phyloP scores from a whole-genome alignment of 2,888 invertebrate species.

The Agapostemon virescens region DNA sequence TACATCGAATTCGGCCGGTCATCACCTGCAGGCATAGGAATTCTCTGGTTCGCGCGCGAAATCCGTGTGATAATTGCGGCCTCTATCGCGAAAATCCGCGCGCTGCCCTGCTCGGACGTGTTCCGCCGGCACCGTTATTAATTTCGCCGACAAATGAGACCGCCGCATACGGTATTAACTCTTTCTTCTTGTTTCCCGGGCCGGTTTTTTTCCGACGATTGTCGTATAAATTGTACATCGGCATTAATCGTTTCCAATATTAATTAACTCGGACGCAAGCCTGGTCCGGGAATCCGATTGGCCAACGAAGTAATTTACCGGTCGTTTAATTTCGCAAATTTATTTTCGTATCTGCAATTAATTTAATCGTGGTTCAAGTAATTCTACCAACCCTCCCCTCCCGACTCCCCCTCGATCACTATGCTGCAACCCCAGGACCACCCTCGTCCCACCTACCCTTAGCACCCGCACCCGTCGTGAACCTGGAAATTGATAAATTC shows the following conservation, averaged over 20 bases:
- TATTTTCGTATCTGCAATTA: constrained; percentile 44
- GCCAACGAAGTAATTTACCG: constrained; percentile 38
- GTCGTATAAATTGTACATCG: constrained; percentile 7
- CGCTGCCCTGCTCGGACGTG: constrained; percentile 15
- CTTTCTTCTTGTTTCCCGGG: constrained; percentile 9
- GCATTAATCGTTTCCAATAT: constrained; percentile 34
- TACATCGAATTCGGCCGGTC: constrained; percentile 44
- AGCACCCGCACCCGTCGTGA: background rate
- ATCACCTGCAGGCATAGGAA: constrained; percentile 35
- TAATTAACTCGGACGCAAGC: constrained; percentile 37
- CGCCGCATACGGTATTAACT: constrained; percentile 32
- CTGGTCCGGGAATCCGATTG: background rate
- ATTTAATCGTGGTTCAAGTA: constrained; percentile 38
- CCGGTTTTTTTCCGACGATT: background rate
- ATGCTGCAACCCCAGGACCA: too few relatives aligned
- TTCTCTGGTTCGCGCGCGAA: constrained; percentile 43
- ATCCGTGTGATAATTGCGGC: constrained; percentile 49
- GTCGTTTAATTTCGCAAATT: constrained; percentile 46
- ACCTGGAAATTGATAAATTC: constrained; percentile 48
- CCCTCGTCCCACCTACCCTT: background rate
- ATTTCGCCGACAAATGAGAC: constrained; percentile 24
- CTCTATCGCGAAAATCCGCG: constrained; percentile 31
- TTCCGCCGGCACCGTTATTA: constrained; percentile 13
- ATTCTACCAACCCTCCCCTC: background rate
- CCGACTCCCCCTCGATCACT: background rate